A percentile compares a stretch with the other conserved stretches of the same genome.
Conservation (phyloP, 2,113 vertebrate genomes). For the Alouatta palliata region DNA sequence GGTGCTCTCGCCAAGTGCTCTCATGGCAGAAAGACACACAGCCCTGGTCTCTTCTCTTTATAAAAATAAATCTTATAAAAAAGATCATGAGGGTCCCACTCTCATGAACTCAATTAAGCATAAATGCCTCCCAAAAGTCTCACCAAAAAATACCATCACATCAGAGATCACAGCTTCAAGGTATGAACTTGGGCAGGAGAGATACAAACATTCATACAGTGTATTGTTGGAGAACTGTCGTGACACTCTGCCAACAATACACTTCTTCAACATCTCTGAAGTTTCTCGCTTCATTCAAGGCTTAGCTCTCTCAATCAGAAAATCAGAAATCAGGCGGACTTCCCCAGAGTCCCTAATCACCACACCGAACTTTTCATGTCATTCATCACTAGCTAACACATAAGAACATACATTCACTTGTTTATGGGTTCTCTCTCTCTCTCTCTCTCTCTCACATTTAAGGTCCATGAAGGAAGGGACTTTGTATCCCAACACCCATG, state of each 20-base stretch:
- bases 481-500: neutral
- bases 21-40: neutral
- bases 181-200: neutral
- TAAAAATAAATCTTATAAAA: neutral
- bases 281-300: neutral
- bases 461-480: neutral
- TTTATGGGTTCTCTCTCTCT: neutral
- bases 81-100: neutral
- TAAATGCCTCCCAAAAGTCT: neutral
- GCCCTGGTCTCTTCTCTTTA: neutral
- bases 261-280: neutral
- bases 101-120: neutral
- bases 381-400: neutral
- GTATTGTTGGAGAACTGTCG: no score
- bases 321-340: neutral
- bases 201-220: neutral
- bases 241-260: neutral
- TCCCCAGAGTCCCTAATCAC: neutral
- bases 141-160: neutral
- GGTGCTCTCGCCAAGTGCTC: neutral
- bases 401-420: neutral
- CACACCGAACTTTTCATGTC: neutral
- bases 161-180: neutral
- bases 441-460: neutral
- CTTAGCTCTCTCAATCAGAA: neutral